Evolutionary conservation across 2,888 invertebrate species (phyloP).

Genomic region (Crossocerus cetratus): DNA sequence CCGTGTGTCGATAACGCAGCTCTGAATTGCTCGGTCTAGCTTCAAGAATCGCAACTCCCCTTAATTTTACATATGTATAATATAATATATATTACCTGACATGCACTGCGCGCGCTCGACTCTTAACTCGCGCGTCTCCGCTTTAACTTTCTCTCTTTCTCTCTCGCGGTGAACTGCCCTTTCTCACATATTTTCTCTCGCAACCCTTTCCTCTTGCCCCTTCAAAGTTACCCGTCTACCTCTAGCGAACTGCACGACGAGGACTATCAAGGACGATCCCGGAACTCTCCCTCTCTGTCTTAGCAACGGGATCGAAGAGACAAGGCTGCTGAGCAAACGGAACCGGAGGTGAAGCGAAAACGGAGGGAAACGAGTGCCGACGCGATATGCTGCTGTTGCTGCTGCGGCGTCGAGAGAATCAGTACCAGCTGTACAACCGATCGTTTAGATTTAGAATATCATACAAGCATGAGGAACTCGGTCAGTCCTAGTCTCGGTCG

Average conservation of each 20-base stretch:
- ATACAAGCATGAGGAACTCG: too few relatives aligned
- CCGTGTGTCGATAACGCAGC: constrained; percentile 59
- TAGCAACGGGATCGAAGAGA: too few relatives aligned
- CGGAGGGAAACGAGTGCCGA: too few relatives aligned
- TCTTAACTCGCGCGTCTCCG: neutral
- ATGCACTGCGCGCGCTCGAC: constrained; percentile 5
- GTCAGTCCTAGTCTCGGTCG: too few relatives aligned
- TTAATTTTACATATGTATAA: constrained; percentile 18
- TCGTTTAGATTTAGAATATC: too few relatives aligned
- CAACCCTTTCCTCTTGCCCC: neutral
- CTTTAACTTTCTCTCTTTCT: neutral
- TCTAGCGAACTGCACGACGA: neutral
- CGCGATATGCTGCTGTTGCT: too few relatives aligned
- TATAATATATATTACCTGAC: constrained; percentile 45
- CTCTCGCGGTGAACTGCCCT: neutral
- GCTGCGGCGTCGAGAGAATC: too few relatives aligned
- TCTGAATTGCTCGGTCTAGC: constrained; percentile 20
- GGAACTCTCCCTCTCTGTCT: neutral
- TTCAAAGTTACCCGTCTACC: neutral
- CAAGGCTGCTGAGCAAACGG: too few relatives aligned
- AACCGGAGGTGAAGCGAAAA: too few relatives aligned
- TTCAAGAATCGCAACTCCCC: neutral
- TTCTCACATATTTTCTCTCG: neutral
- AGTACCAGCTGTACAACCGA: too few relatives aligned
- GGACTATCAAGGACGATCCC: neutral